A percentile compares a stretch with the other conserved stretches of the same genome.
These are phyloP conservation scores for Drosophila repletoides DNA, from an alignment of 1,140 invertebrate species.

Conservation along the genomic window DNA sequence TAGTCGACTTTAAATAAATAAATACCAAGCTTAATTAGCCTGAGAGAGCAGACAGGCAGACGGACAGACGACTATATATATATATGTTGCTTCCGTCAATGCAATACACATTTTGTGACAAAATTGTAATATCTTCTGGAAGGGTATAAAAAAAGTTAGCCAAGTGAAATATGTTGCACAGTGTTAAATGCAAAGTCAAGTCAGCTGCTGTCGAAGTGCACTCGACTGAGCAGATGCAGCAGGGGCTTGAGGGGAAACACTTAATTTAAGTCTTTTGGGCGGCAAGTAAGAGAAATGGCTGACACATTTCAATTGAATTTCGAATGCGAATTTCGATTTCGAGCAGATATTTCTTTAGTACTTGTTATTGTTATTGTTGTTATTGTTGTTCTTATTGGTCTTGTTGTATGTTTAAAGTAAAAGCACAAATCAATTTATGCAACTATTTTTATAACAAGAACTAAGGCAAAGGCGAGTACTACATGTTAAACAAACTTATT, in stretches of 20 bases:
- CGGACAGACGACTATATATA: no score
- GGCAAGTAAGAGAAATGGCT: constrained; percentile 58
- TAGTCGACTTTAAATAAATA: no score
- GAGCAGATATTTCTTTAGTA: background rate
- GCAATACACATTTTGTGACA: no score
- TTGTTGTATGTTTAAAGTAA: constrained; percentile 46
- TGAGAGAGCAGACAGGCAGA: no score
- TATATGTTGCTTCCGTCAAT: no score
- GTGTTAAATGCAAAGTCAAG: no score
- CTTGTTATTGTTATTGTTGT: constrained; percentile 21
- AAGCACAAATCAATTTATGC: constrained; percentile 60
- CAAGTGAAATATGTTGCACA: no score
- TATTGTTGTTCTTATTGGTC: constrained; percentile 7
- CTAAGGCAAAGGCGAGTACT: constrained; percentile 25
- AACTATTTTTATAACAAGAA: constrained; percentile 71
- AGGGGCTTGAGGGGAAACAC: background rate
- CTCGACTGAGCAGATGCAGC: no score
- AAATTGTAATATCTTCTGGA: no score
- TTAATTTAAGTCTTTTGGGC: constrained; percentile 15
- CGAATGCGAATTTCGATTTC: constrained; percentile 15
- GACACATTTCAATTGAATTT: constrained; percentile 75
- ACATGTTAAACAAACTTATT: constrained; percentile 63
- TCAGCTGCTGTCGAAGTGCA: no score
- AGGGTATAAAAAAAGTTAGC: no score
- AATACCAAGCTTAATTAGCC: no score